Evolutionary conservation across 2,113 vertebrate species (phyloP).

Genomic region (Brachirus orientalis): DNA sequence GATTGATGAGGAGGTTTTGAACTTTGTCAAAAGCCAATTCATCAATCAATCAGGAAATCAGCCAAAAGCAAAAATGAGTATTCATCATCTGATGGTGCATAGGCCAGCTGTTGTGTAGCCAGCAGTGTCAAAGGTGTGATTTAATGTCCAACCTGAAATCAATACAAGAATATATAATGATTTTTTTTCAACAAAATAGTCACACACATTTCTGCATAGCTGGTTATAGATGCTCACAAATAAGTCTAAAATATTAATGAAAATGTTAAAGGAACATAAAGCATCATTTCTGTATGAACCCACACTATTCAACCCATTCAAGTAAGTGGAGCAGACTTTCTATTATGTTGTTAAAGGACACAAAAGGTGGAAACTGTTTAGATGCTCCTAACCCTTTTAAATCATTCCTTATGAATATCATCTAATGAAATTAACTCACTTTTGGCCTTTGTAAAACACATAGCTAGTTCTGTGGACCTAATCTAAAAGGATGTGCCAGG

Average conservation of each 20-base stretch:
- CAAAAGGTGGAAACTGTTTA: constrained; percentile 35
- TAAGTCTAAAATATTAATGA: background rate
- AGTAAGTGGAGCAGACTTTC: constrained; percentile 9
- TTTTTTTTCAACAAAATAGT: background rate
- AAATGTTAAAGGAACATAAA: background rate
- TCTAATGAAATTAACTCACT: constrained; percentile 49
- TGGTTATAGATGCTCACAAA: background rate
- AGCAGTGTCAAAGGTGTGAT: constrained; percentile 46
- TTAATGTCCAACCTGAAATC: constrained; percentile 25
- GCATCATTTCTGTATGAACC: background rate
- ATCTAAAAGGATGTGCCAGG: constrained; percentile 64
- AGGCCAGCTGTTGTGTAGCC: constrained; percentile 54
- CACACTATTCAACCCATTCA: too few species aligned
- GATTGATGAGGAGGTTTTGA: constrained; percentile 57
- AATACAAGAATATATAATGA: constrained; percentile 3
- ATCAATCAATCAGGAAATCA: constrained; percentile 65
- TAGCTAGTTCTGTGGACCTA: constrained; percentile 48
- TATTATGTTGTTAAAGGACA: constrained; percentile 22
- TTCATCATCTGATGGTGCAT: constrained; percentile 15
- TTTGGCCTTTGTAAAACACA: constrained; percentile 57
- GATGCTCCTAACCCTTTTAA: constrained; percentile 58
- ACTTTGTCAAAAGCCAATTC: constrained; percentile 48
- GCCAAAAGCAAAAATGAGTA: constrained; percentile 17
- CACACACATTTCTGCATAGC: too few species aligned
- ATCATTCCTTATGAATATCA: constrained; percentile 55